phyloP scores from a whole-genome alignment of 2,888 invertebrate genomes.

The Smittia sp. region DNA sequence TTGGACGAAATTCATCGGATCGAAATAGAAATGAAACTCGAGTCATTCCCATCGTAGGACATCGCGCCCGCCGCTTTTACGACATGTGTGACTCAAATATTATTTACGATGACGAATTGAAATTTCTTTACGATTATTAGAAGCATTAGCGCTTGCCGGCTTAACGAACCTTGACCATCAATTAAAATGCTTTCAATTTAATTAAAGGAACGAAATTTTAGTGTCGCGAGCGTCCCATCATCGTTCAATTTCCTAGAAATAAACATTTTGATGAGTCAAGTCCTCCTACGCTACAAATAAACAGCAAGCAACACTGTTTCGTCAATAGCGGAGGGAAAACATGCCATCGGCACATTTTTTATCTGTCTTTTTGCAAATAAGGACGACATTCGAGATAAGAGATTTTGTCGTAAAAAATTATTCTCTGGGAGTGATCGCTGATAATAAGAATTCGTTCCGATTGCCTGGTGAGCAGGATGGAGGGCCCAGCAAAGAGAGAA shows the following conservation, averaged over 20 bases:
- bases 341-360: slow-evolving; percentile 24
- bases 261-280: neutral
- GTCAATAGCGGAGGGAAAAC: neutral
- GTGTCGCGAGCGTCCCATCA: neutral
- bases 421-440: slow-evolving; percentile 13
- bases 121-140: neutral
- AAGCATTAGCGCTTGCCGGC: neutral
- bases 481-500: neutral
- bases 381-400: slow-evolving; percentile 4
- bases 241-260: neutral
- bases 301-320: neutral
- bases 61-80: neutral
- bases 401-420: slow-evolving; percentile 23
- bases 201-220: slow-evolving; percentile 25
- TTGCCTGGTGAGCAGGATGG: no score
- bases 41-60: neutral
- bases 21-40: neutral
- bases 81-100: neutral
- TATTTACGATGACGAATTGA: slow-evolving; percentile 32
- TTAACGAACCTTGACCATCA: slow-evolving; percentile 38
- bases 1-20: neutral
- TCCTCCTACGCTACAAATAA: neutral
- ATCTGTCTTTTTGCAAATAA: neutral
- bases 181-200: slow-evolving; percentile 40
- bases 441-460: neutral